phyloP scores from a whole-genome alignment of 2,113 vertebrate genomes.

The Orthochromis indermauri region DNA sequence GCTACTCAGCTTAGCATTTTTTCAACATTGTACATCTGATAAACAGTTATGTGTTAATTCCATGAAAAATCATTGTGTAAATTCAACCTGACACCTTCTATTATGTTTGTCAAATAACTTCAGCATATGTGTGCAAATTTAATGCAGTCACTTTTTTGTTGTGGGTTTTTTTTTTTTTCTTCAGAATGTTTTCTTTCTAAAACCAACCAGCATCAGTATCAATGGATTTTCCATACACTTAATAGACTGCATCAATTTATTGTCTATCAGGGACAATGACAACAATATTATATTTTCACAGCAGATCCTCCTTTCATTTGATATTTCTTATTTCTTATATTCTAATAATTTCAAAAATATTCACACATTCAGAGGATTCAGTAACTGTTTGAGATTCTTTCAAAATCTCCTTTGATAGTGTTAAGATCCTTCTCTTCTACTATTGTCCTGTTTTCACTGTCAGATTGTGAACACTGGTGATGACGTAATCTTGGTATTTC shows the following conservation, averaged over 20 bases:
- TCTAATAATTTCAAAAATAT: background rate
- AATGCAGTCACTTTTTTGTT: background rate
- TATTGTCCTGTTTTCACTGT: background rate
- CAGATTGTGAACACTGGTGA: background rate
- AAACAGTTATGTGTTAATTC: background rate
- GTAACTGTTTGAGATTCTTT: background rate
- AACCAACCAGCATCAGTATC: background rate
- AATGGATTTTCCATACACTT: background rate
- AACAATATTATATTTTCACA: background rate
- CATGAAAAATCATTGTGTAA: background rate
- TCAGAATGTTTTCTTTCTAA: background rate
- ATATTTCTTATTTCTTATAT: background rate
- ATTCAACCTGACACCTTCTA: background rate
- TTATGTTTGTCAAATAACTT: background rate
- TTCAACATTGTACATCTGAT: background rate
- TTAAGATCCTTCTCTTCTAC: background rate
- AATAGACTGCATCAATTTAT: background rate
- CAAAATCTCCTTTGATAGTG: background rate
- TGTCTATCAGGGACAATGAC: background rate
- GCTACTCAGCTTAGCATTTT: background rate
- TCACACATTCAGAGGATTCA: background rate
- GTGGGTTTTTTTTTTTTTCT: background rate
- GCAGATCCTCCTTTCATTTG: background rate
- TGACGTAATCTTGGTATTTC: background rate
- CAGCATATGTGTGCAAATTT: background rate